A percentile compares a stretch with the other conserved stretches of the same genome.
These are phyloP conservation scores for Phymastichus coffea DNA, from an alignment of 1,140 invertebrate species.

Conservation along the genomic window DNA sequence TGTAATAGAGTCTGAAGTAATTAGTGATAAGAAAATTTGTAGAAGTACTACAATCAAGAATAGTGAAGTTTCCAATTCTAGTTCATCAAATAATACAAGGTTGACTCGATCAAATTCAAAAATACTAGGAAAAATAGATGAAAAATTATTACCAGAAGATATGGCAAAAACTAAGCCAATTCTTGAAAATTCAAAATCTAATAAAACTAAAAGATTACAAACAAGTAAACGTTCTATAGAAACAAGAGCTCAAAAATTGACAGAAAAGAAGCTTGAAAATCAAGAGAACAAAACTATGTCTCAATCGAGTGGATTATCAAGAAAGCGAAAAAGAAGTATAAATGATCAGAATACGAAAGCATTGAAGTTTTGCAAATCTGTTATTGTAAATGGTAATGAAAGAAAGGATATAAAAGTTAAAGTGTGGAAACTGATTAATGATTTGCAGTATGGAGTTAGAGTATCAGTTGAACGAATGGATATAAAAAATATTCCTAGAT, in stretches of 20 bases:
- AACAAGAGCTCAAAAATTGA: constrained; percentile 11
- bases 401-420: constrained; percentile 34
- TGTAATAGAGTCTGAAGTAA: not conserved
- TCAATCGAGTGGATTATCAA: not conserved
- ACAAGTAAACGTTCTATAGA: not conserved
- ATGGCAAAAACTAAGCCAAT: no score
- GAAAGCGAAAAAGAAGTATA: constrained; percentile 21
- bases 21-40: not conserved
- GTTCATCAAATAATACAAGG: constrained; percentile 9
- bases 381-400: constrained; percentile 4
- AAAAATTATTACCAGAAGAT: no score
- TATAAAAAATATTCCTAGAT: constrained; percentile 36
- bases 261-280: not conserved
- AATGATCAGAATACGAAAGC: constrained; percentile 1
- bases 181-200: not conserved
- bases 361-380: constrained; percentile 5
- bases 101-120: constrained; percentile 18
- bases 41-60: not conserved
- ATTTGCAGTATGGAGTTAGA: constrained; percentile 45
- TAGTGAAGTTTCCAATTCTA: constrained; percentile 13
- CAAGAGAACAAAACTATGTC: not conserved
- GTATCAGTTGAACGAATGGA: constrained; percentile 47
- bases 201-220: not conserved
- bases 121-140: constrained; percentile 3
- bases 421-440: constrained; percentile 48